Conservation (phyloP, 92 coral and sea anemone genomes). For the Phenganax subtilis region DNA sequence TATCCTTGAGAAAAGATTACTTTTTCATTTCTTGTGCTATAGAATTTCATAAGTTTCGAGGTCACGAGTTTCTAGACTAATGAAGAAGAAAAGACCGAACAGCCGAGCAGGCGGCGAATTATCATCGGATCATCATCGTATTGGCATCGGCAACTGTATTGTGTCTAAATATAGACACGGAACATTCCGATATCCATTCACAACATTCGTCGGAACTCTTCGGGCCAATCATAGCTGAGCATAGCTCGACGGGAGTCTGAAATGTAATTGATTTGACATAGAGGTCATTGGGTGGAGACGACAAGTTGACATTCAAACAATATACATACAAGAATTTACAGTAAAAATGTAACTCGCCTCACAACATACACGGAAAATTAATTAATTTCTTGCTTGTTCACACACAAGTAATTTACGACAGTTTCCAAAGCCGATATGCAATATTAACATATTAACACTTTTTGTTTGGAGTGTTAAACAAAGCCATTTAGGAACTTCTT, state of each 20-base stretch:
- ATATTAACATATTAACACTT: neutral
- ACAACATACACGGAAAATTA: neutral
- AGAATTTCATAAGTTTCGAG: neutral
- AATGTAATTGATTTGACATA: constrained; percentile 28
- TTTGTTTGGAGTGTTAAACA: constrained; percentile 16
- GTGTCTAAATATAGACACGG: constrained; percentile 29
- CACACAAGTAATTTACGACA: neutral
- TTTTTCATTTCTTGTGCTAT: neutral
- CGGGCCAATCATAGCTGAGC: constrained; percentile 26
- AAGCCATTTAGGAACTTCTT: constrained; percentile 10
- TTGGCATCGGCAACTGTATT: constrained; percentile 20
- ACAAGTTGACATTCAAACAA: constrained; percentile 16
- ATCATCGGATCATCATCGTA: constrained; percentile 32
- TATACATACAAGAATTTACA: neutral
- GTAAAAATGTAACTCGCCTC: neutral
- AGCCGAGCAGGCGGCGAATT: constrained; percentile 1
- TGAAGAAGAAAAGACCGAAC: neutral
- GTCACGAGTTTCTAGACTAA: too few relatives aligned
- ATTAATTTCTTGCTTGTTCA: neutral
- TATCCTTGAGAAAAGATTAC: too few relatives aligned
- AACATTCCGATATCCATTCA: constrained; percentile 42
- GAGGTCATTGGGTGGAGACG: constrained; percentile 42
- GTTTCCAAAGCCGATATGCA: neutral
- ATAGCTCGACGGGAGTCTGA: constrained; percentile 16
- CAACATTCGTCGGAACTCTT: constrained; percentile 23